A percentile compares a stretch with the other conserved stretches of the same genome.
phyloP scores from a whole-genome alignment of 2,888 invertebrate genomes.

The Euspilapteryx auroguttella region DNA sequence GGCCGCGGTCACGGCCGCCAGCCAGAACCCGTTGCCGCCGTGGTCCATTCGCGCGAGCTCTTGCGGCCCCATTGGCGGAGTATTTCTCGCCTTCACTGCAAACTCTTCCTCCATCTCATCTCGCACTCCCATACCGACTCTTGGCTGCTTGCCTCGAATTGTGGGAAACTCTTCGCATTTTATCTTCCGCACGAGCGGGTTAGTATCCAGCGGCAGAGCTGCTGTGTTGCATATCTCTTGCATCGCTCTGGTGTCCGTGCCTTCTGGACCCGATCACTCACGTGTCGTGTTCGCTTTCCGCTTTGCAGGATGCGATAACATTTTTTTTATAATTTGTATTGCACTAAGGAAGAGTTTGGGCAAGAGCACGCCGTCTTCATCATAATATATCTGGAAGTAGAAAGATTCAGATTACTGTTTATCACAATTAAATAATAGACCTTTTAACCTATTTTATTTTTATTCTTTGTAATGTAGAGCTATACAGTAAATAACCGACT shows the following conservation, averaged over 20 bases:
- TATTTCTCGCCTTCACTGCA: conserved; percentile 70
- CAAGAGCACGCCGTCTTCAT: conserved; percentile 11
- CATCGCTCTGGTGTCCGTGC: conserved; percentile 49
- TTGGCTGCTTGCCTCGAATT: conserved; percentile 46
- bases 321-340: conserved; percentile 17
- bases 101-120: conserved; percentile 67
- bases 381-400: conserved; percentile 31
- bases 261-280: conserved; percentile 45
- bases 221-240: conserved; percentile 61
- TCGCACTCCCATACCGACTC: conserved; percentile 55
- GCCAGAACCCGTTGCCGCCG: conserved; percentile 68
- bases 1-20: conserved; percentile 70
- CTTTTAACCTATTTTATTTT: too few relatives aligned
- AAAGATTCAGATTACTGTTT: conserved; percentile 1
- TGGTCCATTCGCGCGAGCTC: conserved; percentile 66
- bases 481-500: too few relatives aligned
- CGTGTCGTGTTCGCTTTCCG: conserved; percentile 30
- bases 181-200: conserved; percentile 56
- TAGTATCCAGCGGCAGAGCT: conserved; percentile 55
- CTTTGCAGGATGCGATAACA: conserved; percentile 40
- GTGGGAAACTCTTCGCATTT: conserved; percentile 58
- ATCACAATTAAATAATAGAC: too few relatives aligned
- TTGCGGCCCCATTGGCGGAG: conserved; percentile 66
- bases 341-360: too few relatives aligned
- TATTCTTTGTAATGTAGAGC: too few relatives aligned